Conservation (phyloP, 2,888 invertebrate species). For the Arge pagana region DNA sequence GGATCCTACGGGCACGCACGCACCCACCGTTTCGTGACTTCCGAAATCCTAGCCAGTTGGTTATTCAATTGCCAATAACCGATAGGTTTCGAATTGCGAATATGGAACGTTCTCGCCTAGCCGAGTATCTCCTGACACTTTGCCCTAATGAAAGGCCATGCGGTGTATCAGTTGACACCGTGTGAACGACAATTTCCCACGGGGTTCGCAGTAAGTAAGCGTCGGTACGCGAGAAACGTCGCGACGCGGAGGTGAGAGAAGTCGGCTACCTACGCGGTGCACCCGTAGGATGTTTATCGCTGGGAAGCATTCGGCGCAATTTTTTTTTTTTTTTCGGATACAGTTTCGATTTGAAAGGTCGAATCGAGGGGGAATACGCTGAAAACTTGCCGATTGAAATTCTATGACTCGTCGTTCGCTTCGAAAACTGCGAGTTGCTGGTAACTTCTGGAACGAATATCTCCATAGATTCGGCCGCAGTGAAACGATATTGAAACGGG, state of each 20-base stretch:
- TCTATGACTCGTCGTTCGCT: background rate
- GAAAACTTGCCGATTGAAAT: background rate
- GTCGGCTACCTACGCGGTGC: no score
- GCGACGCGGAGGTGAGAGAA: background rate
- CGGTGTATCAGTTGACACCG: constrained; percentile 14
- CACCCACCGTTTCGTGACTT: background rate
- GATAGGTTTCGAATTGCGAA: constrained; percentile 16
- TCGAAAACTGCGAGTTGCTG: background rate
- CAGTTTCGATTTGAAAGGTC: no score
- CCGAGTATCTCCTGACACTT: constrained; percentile 17
- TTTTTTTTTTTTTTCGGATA: background rate
- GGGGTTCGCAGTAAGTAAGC: constrained; percentile 15
- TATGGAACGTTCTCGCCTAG: background rate
- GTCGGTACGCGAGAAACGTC: background rate
- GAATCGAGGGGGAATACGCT: constrained; percentile 6
- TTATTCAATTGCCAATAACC: constrained; percentile 11
- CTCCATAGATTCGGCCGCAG: no score
- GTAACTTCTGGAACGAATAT: background rate
- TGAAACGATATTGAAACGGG: background rate
- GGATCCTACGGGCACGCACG: background rate
- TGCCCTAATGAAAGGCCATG: constrained; percentile 19
- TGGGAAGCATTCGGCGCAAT: no score
- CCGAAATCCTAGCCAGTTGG: no score
- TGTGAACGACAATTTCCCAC: constrained; percentile 18
- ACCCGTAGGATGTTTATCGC: no score